Evolutionary conservation across 2,113 vertebrate species (phyloP).

Genomic region (Limnothrissa miodon): DNA sequence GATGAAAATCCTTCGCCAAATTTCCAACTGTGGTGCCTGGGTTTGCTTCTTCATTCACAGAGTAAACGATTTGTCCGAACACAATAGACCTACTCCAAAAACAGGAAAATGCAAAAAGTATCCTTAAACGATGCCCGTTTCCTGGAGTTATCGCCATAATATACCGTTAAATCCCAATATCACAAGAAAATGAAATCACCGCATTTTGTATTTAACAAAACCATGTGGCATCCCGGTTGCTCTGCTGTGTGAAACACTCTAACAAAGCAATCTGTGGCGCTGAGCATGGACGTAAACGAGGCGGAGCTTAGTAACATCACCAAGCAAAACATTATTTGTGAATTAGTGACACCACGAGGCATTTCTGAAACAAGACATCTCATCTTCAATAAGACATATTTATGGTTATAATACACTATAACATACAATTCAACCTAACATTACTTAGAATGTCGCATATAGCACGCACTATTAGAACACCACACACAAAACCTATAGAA

Average conservation of each 20-base stretch:
- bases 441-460: too few species aligned
- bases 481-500: too few species aligned
- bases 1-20: conserved; percentile 63
- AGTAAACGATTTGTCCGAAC: conserved; percentile 57
- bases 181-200: background rate
- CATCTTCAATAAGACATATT: background rate
- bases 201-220: background rate
- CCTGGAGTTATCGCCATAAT: background rate
- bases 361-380: background rate
- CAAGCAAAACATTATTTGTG: background rate
- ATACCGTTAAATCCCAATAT: background rate
- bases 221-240: background rate
- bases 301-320: background rate
- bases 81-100: background rate
- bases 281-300: background rate
- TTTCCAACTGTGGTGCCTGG: conserved; percentile 64
- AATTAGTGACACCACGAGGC: background rate
- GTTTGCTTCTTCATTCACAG: conserved; percentile 61
- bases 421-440: background rate
- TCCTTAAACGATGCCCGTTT: background rate
- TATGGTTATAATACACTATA: background rate
- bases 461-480: too few species aligned
- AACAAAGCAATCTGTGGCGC: background rate
- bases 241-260: background rate
- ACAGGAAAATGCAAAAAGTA: background rate